Evolutionary conservation across 1,140 invertebrate genomes (phyloP).

Genomic region (Drosophila melanica): DNA sequence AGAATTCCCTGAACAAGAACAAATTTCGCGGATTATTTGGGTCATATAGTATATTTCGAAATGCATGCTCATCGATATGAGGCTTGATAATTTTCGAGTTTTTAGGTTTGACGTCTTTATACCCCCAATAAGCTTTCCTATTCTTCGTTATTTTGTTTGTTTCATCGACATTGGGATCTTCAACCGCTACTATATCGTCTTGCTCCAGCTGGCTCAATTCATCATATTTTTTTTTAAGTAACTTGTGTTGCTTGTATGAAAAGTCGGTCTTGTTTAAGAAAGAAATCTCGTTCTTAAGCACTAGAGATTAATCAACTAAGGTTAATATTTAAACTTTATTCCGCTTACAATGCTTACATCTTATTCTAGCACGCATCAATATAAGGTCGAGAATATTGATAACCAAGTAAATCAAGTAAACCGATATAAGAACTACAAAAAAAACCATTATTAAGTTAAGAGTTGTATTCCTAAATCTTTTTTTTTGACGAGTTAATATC

Average conservation of each 20-base stretch:
- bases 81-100: no score
- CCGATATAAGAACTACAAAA: no score
- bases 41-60: no score
- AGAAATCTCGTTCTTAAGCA: neutral
- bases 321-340: neutral
- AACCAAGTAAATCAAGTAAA: no score
- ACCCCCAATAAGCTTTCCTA: neutral
- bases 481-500: no score
- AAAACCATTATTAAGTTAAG: no score
- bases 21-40: no score
- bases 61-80: no score
- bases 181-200: neutral
- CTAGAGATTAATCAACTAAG: neutral
- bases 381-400: neutral
- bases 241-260: neutral
- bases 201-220: conserved; percentile 6
- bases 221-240: neutral
- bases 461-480: no score
- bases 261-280: neutral
- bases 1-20: no score
- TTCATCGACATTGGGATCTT: no score
- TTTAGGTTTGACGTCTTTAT: neutral
- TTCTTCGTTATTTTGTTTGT: no score
- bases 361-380: neutral
- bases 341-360: neutral